A percentile compares a stretch with the other conserved stretches of the same genome.
phyloP scores from a whole-genome alignment of 2,113 vertebrate species.

The Corythoichthys intestinalis region DNA sequence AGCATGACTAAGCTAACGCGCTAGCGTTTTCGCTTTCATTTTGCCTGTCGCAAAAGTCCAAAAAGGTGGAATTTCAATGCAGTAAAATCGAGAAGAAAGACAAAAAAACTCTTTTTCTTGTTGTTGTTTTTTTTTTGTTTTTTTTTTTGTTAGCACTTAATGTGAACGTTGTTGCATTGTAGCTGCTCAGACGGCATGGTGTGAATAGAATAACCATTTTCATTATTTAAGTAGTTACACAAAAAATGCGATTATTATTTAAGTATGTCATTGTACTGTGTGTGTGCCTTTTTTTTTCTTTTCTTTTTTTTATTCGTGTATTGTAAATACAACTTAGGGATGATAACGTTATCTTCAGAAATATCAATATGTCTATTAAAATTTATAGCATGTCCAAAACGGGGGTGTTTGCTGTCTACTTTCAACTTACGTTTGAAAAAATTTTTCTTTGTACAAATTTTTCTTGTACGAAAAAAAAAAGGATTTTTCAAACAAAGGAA shows the following conservation, averaged over 20 bases:
- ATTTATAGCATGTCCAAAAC: slow-evolving; percentile 77
- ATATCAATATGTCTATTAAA: slow-evolving; percentile 82
- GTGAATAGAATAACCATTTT: slow-evolving; percentile 80
- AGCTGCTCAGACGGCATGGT: slow-evolving; percentile 76
- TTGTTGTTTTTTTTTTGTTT: not conserved
- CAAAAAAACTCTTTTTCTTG: slow-evolving; percentile 9
- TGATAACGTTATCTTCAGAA: slow-evolving; percentile 75
- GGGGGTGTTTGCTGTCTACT: slow-evolving; percentile 20
- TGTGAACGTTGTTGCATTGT: slow-evolving; percentile 80
- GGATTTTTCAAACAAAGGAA: too few relatives aligned
- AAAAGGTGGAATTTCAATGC: slow-evolving; percentile 69
- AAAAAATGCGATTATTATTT: slow-evolving; percentile 78
- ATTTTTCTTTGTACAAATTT: too few relatives aligned
- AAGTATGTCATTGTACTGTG: slow-evolving; percentile 78
- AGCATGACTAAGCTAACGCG: too few relatives aligned
- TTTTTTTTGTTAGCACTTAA: slow-evolving; percentile 78
- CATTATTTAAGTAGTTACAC: slow-evolving; percentile 83
- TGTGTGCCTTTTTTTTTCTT: slow-evolving; percentile 64
- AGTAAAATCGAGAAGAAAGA: slow-evolving; percentile 73
- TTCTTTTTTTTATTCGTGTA: slow-evolving; percentile 69
- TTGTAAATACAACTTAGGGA: slow-evolving; percentile 80
- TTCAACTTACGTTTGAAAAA: not conserved
- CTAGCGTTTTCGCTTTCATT: not conserved
- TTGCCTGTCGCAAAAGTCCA: slow-evolving; percentile 21
- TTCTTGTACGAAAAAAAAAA: too few relatives aligned